Evolutionary conservation across 2,888 invertebrate genomes (phyloP), one percentile per base, ranked within the genome.

Genomic region (Sturmia bella): DNA sequence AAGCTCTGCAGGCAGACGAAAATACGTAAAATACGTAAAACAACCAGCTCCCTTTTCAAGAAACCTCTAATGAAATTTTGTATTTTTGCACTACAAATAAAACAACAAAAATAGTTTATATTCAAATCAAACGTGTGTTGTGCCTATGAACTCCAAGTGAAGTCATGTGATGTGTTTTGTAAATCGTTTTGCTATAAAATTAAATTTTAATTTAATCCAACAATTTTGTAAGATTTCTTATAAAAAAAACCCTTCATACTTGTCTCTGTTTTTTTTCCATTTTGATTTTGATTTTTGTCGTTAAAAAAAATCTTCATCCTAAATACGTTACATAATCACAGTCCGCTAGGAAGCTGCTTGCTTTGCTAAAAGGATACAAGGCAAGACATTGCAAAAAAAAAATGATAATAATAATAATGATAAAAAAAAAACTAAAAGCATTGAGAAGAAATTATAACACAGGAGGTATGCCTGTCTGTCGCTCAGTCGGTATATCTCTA

Each of bases 241-340:
- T 32, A 59, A 24, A 27, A 19, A 27, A 56, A 57, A 48, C 43
- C 43, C 39, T 11, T 63, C 27, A 50, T 77, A 17, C 52, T 37
- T 19, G 27, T 21, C 41, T 48, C 17, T 39, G 1, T 57, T 41
- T 11, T 41, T 54, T 72, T 57, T 64, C 15, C n/a, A 52, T 13
- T 73, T 27, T 24, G 17, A 54, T 73, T 73, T 57, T 57, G 21
- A 13, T 13, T 66, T 72, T 57, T 74, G 27, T 56, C 43, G 21
- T 50, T 50, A 61, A 3, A 61, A 66, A 52, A 61, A 66, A 52
- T 57, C 57, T 69, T 45, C 66, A 73, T 73, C 61, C 74, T 61
- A 32, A 74, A 75, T 61, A 21, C 78, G 70, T 82, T 82, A 82
- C 82, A 82, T 82, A 82, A 82, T 82, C 82, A 54, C 21, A 27